phyloP scores from a whole-genome alignment of 2,888 invertebrate genomes.

The Prosopocoilus inquinatus region DNA sequence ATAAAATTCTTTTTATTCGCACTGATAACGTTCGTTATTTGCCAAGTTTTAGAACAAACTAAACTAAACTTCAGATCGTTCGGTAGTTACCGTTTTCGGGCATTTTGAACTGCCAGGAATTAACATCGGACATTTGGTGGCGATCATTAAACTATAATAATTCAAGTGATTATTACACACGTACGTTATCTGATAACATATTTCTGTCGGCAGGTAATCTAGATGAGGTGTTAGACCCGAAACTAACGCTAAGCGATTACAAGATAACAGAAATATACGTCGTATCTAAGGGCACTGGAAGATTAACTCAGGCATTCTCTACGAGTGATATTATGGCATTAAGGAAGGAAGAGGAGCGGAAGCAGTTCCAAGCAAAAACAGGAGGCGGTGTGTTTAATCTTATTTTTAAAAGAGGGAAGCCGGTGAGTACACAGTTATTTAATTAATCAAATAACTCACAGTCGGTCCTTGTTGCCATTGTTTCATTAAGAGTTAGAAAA shows the following conservation, averaged over 20 bases:
- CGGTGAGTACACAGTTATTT: conserved; percentile 40
- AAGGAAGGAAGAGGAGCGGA: conserved; percentile 58
- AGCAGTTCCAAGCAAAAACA: conserved; percentile 53
- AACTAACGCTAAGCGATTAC: conserved; percentile 61
- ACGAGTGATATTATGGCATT: conserved; percentile 57
- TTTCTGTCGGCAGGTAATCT: conserved; percentile 53
- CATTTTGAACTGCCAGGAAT: neutral
- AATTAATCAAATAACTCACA: too few relatives aligned
- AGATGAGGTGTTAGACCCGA: conserved; percentile 59
- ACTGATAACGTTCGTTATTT: neutral
- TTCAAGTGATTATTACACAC: too few relatives aligned
- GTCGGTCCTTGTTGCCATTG: too few relatives aligned
- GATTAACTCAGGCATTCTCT: conserved; percentile 51
- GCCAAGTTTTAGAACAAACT: too few relatives aligned
- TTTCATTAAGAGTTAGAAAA: too few relatives aligned
- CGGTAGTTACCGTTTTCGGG: neutral
- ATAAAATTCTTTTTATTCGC: too few relatives aligned
- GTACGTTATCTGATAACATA: conserved; percentile 12
- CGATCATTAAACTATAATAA: too few relatives aligned
- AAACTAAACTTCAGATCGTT: too few relatives aligned
- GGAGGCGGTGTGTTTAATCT: conserved; percentile 55
- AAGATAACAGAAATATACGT: conserved; percentile 64
- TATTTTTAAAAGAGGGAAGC: conserved; percentile 52
- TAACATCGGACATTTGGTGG: too few relatives aligned
- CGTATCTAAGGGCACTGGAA: conserved; percentile 55